These are phyloP conservation scores for Sparus aurata DNA, from an alignment of 2,797 vertebrate genomes.

Conservation along the genomic window DNA sequence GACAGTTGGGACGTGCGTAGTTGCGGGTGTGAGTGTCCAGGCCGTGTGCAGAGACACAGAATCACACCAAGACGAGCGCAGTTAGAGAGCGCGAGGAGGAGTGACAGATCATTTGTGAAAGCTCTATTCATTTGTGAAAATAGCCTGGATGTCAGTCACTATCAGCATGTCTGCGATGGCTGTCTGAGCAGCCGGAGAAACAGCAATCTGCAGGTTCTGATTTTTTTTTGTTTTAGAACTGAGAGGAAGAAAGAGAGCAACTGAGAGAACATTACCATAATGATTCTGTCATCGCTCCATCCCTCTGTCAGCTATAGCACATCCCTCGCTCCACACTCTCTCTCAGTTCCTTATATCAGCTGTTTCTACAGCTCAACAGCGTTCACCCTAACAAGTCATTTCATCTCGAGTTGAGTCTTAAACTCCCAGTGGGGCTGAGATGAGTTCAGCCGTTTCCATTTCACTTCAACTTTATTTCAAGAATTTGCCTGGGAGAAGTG, in stretches of 20 bases:
- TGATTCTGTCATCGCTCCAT: constrained; percentile 36
- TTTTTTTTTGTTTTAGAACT: constrained; percentile 31
- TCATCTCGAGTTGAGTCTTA: constrained; percentile 32
- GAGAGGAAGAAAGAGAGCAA: constrained; percentile 39
- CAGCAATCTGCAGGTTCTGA: constrained; percentile 25
- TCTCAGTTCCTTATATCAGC: constrained; percentile 16
- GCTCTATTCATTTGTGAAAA: constrained; percentile 71
- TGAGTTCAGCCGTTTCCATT: constrained; percentile 37
- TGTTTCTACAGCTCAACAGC: constrained; percentile 7
- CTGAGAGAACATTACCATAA: constrained; percentile 35
- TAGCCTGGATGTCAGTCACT: constrained; percentile 59
- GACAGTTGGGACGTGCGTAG: constrained; percentile 44
- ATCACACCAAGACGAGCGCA: constrained; percentile 35
- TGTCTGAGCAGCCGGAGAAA: constrained; percentile 44
- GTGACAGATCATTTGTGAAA: constrained; percentile 66
- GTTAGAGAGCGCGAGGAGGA: not conserved
- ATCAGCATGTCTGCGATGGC: constrained; percentile 48
- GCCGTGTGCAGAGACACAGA: constrained; percentile 12
- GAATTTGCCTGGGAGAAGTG: constrained; percentile 11
- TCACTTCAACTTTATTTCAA: constrained; percentile 26
- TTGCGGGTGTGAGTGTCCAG: constrained; percentile 21
- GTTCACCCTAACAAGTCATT: constrained; percentile 35
- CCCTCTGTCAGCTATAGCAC: constrained; percentile 19
- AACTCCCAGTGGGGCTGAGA: constrained; percentile 30
- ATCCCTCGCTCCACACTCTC: constrained; percentile 11